Percentiles rank a stretch among this genome's conserved stretches.
phyloP scores from a whole-genome alignment of 2,797 vertebrate species.

The Danio albolineatus region DNA sequence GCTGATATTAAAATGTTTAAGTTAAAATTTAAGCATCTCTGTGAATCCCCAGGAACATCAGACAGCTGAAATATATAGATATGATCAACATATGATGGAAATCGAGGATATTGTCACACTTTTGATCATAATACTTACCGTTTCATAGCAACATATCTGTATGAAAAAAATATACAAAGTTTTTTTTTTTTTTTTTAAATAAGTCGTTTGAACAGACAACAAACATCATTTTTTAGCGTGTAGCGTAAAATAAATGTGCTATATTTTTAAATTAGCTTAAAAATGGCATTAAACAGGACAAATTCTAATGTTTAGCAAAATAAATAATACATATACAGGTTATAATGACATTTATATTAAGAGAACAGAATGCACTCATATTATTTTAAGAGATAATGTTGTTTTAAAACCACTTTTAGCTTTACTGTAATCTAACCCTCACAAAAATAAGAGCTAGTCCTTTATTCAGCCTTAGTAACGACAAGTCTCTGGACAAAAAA shows the following conservation, averaged over 20 bases:
- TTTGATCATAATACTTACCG: no score
- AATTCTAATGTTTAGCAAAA: no score
- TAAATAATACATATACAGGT: not conserved
- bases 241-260: no score
- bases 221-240: no score
- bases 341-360: not conserved
- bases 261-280: no score
- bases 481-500: not conserved
- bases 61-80: not conserved
- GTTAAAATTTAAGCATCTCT: not conserved
- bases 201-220: no score
- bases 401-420: not conserved
- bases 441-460: not conserved
- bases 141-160: no score
- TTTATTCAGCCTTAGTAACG: not conserved
- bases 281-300: no score
- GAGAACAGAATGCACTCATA: not conserved
- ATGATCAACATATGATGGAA: not conserved
- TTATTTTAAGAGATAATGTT: no score
- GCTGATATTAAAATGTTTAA: not conserved
- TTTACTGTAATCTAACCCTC: not conserved
- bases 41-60: constrained; percentile 10
- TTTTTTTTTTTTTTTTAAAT: no score
- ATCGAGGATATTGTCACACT: not conserved
- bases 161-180: no score